A percentile compares a stretch with the other conserved stretches of the same genome.
These are phyloP conservation scores for Myiagra hebetior DNA, from an alignment of 2,113 vertebrate genomes.

Conservation along the genomic window DNA sequence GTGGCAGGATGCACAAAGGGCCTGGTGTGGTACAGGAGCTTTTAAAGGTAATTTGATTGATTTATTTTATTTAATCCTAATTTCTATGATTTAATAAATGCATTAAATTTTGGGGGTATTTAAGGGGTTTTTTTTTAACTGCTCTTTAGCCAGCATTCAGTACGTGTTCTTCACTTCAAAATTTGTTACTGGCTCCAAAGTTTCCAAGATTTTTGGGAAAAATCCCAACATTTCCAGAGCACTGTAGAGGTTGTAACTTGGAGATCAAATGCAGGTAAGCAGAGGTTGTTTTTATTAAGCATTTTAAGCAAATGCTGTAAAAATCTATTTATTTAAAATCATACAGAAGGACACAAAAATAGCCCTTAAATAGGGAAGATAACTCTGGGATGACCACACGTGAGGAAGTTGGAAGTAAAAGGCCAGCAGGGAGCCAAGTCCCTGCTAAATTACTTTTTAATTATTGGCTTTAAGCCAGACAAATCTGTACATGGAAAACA, in stretches of 20 bases:
- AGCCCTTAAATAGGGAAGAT: not conserved
- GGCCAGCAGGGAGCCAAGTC: not conserved
- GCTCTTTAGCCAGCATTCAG: not conserved
- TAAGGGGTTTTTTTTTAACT: not conserved
- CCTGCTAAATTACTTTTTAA: not conserved
- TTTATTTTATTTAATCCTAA: not conserved
- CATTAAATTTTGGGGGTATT: not conserved
- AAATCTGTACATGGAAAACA: not conserved
- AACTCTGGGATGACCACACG: not conserved
- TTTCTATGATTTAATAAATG: not conserved
- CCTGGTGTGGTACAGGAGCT: not conserved
- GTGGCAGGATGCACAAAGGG: fast-evolving
- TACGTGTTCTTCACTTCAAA: not conserved
- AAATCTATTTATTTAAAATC: not conserved
- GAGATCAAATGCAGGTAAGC: not conserved
- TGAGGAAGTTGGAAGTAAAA: not conserved
- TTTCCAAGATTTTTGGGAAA: not conserved
- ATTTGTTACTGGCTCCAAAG: not conserved
- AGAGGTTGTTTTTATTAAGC: not conserved
- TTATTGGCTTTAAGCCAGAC: not conserved
- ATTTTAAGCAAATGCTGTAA: not conserved
- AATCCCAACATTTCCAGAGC: not conserved
- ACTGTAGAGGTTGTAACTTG: not conserved
- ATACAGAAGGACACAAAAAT: not conserved
- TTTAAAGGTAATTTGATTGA: not conserved